Conservation (phyloP, 2,113 vertebrate genomes). For the Alethe diademata region DNA sequence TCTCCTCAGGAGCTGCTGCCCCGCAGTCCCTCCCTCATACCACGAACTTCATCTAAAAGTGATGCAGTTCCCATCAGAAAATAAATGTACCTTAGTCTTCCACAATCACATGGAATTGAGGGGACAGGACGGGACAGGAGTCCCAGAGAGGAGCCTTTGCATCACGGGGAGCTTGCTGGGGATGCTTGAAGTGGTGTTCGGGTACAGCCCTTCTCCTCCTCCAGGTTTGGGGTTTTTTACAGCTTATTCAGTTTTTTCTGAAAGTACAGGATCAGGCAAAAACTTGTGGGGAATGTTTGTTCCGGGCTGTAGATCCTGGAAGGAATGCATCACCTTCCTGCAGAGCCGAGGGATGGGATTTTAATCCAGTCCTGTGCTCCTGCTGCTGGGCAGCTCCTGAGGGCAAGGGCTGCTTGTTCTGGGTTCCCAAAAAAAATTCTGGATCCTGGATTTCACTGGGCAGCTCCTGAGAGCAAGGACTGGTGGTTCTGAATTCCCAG, state of each 20-base stretch:
- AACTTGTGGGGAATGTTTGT: background rate
- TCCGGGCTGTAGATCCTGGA: background rate
- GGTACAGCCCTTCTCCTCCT: background rate
- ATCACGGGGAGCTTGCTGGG: fast-evolving
- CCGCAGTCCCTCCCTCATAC: background rate
- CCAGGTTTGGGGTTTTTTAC: fast-evolving
- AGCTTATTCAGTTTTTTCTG: background rate
- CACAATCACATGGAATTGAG: fast-evolving
- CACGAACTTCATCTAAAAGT: background rate
- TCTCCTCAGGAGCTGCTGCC: background rate
- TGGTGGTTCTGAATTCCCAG: background rate
- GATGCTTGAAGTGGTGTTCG: background rate
- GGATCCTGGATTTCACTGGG: background rate
- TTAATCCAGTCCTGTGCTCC: background rate
- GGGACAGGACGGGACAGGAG: background rate
- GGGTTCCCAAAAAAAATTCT: background rate
- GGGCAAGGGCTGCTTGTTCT: background rate
- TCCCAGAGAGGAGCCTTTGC: background rate
- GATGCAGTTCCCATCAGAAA: background rate
- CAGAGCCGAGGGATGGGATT: background rate
- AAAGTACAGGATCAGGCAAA: background rate
- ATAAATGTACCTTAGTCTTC: background rate
- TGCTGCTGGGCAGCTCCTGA: background rate
- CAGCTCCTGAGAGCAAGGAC: background rate
- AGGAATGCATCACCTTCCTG: background rate